Evolutionary conservation across 1,140 invertebrate genomes (phyloP).

Genomic region (Venturia canescens): DNA sequence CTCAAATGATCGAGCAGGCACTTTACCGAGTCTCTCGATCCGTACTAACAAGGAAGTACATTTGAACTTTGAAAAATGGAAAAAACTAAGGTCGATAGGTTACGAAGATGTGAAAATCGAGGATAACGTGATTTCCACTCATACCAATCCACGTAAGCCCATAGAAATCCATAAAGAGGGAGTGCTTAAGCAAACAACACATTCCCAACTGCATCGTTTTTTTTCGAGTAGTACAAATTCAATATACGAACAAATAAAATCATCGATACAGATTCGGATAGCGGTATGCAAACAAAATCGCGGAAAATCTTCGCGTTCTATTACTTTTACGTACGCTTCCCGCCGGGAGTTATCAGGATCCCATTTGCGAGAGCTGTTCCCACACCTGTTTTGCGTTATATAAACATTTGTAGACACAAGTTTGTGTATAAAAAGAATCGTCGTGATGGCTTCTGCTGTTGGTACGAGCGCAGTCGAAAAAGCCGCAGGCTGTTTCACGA

Average conservation of each 20-base stretch:
- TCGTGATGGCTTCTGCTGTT: constrained; percentile 24
- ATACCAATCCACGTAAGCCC: no score
- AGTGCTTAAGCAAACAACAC: no score
- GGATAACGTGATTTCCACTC: no score
- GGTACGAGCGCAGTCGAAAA: constrained; percentile 25
- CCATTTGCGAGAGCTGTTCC: constrained; percentile 43
- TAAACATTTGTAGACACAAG: background rate
- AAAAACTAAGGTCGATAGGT: no score
- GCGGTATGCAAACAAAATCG: constrained; percentile 34
- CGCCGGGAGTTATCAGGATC: constrained; percentile 55
- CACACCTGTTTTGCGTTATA: constrained; percentile 11
- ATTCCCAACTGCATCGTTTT: no score
- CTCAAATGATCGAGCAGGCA: no score
- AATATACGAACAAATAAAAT: background rate
- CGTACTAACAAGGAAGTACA: no score
- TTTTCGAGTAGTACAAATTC: no score
- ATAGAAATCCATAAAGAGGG: no score
- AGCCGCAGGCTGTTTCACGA: background rate
- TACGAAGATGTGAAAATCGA: no score
- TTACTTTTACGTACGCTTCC: background rate
- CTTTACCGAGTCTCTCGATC: no score
- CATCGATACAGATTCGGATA: constrained; percentile 8
- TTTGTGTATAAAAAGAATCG: background rate
- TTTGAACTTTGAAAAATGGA: no score
- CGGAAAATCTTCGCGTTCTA: constrained; percentile 9